Base-by-base conservation (phyloP, 2,797 vertebrate genomes). In the Lateolabrax maculatus region DNA sequence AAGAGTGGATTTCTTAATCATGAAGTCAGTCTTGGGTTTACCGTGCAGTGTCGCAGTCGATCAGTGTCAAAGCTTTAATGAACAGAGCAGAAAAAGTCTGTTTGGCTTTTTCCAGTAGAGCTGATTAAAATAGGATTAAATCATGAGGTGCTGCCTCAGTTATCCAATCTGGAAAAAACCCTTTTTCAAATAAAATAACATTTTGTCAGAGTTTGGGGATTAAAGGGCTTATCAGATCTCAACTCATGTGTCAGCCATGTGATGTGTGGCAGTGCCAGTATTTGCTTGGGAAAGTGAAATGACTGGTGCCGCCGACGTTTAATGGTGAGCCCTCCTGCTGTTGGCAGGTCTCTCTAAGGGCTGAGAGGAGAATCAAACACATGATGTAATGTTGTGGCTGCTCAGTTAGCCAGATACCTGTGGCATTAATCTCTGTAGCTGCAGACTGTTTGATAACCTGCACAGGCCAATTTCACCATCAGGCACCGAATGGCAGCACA, bases 1-100 rank as follows among this genome's bases (percentile, higher is more conserved):
- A 49, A 0, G 37, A 25, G 27, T 60, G 21, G 48, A 80, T 83
- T 79, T 72, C 37, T 64, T 29, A 44, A 3, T 60, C 34, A 21
- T 74, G 16, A 53, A 25, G 52, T 81, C 73, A 68, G 61, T 19
- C 16, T 27, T 58, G 3, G 21, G 21, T 60, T 72, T 37, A 23
- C 2, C 18, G 2, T 46, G 6, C 4, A 3, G 53, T 66, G 81
- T 49, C 81, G 15, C 37, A 27, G 34, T 58, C 13, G 0, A 77
- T 89, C 80, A 72, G 43, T 34, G 36, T 88, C 84, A 75, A 66
- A 79, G 10, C 43, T 31, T 13, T 7, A 41, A n/a, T 61, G 21
- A 71, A 21, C 27, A 11, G 63, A 76, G 46, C n/a, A 34, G 44
- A 79, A 67, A 72, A 69, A 63, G 31, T 65, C 8, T 71, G 60